Evolutionary conservation across 2,797 vertebrate species (phyloP).

Genomic region (Alfaro cultratus): DNA sequence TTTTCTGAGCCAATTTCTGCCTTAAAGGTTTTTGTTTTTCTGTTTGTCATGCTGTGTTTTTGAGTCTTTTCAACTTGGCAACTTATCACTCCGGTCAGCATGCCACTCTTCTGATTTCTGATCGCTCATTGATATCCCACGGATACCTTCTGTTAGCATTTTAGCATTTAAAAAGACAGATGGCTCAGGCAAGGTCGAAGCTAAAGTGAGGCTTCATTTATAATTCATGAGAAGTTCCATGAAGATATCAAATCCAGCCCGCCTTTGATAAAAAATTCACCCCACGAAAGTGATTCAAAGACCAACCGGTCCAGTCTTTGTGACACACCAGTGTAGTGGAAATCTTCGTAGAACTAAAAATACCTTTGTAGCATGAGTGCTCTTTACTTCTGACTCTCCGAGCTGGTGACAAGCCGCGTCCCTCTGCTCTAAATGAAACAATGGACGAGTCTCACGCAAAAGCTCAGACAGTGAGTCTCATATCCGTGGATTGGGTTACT

Average conservation of each 20-base stretch:
- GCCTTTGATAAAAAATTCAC: slow-evolving; percentile 49
- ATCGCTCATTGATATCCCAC: slow-evolving; percentile 64
- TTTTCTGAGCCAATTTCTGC: neutral
- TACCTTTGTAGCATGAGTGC: slow-evolving; percentile 32
- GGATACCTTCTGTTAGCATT: slow-evolving; percentile 47
- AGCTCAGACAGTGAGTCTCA: slow-evolving; percentile 58
- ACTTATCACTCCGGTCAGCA: slow-evolving; percentile 38
- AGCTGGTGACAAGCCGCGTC: slow-evolving; percentile 33
- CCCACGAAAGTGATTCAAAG: slow-evolving; percentile 52
- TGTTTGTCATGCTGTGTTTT: neutral
- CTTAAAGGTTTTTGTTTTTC: neutral
- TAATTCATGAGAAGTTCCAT: slow-evolving; percentile 75
- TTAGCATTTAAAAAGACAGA: slow-evolving; percentile 60
- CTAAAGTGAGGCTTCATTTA: slow-evolving; percentile 69
- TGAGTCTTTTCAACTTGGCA: slow-evolving; percentile 13
- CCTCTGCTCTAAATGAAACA: slow-evolving; percentile 37
- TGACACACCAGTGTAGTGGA: slow-evolving; percentile 46
- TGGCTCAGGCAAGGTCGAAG: slow-evolving; percentile 70
- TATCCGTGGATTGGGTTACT: slow-evolving; percentile 65
- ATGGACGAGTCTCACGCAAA: slow-evolving; percentile 34
- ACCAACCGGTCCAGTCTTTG: slow-evolving; percentile 35
- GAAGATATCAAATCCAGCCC: slow-evolving; percentile 66
- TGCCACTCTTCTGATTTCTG: slow-evolving; percentile 55
- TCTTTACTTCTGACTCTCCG: slow-evolving; percentile 22
- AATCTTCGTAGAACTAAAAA: slow-evolving; percentile 57